Percentiles rank a stretch among this genome's conserved stretches.
Conservation (phyloP, 2,113 vertebrate genomes). For the Dascyllus trimaculatus region DNA sequence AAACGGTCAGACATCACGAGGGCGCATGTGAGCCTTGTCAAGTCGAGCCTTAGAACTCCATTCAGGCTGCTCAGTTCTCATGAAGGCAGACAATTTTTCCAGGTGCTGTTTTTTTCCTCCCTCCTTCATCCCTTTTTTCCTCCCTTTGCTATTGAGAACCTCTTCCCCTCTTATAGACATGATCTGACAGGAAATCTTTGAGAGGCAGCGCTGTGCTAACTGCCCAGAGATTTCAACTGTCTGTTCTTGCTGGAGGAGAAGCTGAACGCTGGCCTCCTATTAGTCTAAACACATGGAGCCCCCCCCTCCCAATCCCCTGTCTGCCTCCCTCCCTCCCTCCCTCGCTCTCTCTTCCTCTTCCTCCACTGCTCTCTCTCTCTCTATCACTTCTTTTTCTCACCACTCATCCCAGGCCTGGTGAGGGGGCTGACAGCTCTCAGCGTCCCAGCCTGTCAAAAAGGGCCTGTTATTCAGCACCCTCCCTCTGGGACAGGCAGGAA, state of each 20-base stretch:
- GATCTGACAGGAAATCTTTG: conserved; percentile 99
- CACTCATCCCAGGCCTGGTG: conserved; percentile 85
- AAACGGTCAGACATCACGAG: conserved; percentile 33
- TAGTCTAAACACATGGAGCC: conserved; percentile 96
- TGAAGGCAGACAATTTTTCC: conserved; percentile 87
- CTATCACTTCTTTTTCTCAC: conserved; percentile 60
- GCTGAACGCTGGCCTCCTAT: conserved; percentile 96
- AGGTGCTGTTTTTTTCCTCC: conserved; percentile 65
- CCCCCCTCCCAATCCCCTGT: conserved; percentile 88
- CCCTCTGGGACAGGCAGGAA: conserved; percentile 84
- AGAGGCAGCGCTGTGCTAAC: conserved; percentile 94
- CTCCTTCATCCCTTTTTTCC: conserved; percentile 43
- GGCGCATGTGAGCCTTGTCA: conserved; percentile 48
- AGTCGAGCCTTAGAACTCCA: conserved; percentile 86
- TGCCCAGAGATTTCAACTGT: conserved; percentile 99
- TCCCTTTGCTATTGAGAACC: conserved; percentile 91
- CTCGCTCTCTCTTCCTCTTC: conserved; percentile 16
- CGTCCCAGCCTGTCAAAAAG: conserved; percentile 93
- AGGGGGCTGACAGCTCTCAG: conserved; percentile 93
- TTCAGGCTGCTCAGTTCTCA: conserved; percentile 80
- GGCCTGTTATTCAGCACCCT: conserved; percentile 88
- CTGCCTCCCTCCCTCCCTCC: conserved; percentile 42
- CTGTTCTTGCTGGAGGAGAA: conserved; percentile 96
- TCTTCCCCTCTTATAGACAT: conserved; percentile 94
- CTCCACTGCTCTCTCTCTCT: conserved; percentile 43